Conservation (phyloP, 2,888 invertebrate genomes). For the Epsilonema sp. region DNA sequence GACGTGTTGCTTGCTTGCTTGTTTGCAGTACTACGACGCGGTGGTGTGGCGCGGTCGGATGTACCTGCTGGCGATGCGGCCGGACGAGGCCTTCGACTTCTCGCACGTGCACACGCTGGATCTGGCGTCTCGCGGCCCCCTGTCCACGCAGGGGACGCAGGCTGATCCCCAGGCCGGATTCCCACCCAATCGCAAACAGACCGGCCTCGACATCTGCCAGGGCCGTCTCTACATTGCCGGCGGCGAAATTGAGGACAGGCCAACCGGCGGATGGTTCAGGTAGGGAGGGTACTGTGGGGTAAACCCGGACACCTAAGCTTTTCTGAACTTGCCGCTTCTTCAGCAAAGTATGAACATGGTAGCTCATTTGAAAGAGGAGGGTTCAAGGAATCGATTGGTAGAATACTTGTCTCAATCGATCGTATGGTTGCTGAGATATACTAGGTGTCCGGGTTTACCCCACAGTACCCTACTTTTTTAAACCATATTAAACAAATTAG, state of each 20-base stretch:
- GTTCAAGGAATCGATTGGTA: no score
- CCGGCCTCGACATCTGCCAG: not conserved
- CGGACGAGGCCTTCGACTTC: slow-evolving; percentile 5
- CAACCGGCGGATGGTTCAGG: not conserved
- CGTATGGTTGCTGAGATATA: no score
- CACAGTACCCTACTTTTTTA: no score
- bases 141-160: not conserved
- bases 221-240: slow-evolving; percentile 1
- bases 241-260: slow-evolving; percentile 1
- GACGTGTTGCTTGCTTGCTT: no score
- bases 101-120: slow-evolving; percentile 3
- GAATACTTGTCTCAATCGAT: no score
- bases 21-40: slow-evolving; percentile 7
- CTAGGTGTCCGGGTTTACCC: no score
- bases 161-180: slow-evolving; percentile 1
- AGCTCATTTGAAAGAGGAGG: no score
- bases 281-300: no score
- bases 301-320: no score
- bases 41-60: not conserved
- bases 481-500: no score
- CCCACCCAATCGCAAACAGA: slow-evolving; percentile 1
- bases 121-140: slow-evolving; percentile 5
- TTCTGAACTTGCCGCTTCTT: no score
- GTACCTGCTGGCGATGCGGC: slow-evolving; percentile 2
- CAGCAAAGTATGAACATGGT: no score